phyloP scores from a whole-genome alignment of 2,888 invertebrate genomes.

The Biston stratarius region DNA sequence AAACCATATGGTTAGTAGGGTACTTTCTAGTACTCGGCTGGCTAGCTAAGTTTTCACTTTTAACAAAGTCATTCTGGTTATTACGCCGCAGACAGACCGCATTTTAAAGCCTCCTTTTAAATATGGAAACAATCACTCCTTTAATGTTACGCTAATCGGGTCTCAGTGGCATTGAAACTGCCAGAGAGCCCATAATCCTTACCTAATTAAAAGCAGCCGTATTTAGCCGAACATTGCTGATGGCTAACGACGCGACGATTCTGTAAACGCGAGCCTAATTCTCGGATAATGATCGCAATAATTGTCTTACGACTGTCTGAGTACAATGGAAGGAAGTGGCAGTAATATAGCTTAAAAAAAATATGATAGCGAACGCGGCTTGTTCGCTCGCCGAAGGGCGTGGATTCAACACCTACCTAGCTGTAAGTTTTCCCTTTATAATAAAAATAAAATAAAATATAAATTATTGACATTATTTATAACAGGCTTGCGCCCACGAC shows the following conservation, averaged over 20 bases:
- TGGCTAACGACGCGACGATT: conserved; percentile 62
- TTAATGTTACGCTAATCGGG: conserved; percentile 32
- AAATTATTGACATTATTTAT: too few relatives aligned
- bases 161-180: conserved; percentile 29
- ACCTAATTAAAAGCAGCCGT: conserved; percentile 44
- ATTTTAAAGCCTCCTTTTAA: conserved; percentile 7
- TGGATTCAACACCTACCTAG: too few relatives aligned
- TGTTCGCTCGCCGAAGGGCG: too few relatives aligned
- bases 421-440: too few relatives aligned
- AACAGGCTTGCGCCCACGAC: too few relatives aligned
- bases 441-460: too few relatives aligned
- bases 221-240: conserved; percentile 42
- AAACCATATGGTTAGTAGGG: too few relatives aligned
- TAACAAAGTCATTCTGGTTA: too few relatives aligned
- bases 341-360: conserved; percentile 17
- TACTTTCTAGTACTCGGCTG: too few relatives aligned
- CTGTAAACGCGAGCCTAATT: conserved; percentile 66
- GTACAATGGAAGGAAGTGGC: conserved; percentile 12
- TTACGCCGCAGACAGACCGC: background rate
- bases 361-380: too few relatives aligned
- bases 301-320: conserved; percentile 61
- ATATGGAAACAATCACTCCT: conserved; percentile 29
- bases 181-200: conserved; percentile 29
- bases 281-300: conserved; percentile 66
- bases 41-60: too few relatives aligned